Conservation (phyloP, 2,113 vertebrate genomes). For the Archilochus colubris region DNA sequence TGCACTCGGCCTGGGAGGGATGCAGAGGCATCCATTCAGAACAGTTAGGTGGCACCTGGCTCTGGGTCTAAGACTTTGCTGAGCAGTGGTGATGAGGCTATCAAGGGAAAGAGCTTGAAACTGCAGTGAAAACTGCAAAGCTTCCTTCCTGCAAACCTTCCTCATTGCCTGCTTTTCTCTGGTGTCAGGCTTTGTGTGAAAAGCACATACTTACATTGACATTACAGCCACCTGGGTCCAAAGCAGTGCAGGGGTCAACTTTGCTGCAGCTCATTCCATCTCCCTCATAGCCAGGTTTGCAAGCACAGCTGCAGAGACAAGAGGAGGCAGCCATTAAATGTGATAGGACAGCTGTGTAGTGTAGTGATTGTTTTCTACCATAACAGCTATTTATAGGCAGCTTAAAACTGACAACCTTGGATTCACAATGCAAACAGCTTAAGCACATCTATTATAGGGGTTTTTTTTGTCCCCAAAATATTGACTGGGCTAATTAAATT, state of each 20-base stretch:
- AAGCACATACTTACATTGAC: conserved; percentile 78
- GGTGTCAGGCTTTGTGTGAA: background rate
- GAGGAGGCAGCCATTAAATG: background rate
- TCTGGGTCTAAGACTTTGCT: background rate
- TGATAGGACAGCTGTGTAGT: background rate
- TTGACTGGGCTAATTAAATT: background rate
- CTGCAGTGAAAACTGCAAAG: background rate
- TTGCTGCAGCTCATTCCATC: conserved; percentile 85
- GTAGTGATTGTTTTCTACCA: background rate
- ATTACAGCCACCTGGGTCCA: conserved; percentile 77
- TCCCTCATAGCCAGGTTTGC: conserved; percentile 87
- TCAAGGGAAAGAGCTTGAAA: background rate
- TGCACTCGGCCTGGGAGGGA: conserved; percentile 84
- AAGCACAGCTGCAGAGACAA: conserved; percentile 82
- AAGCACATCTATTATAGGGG: background rate
- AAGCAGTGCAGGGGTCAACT: conserved; percentile 79
- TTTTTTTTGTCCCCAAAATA: background rate
- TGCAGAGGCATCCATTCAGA: background rate
- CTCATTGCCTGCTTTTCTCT: background rate
- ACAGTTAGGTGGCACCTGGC: background rate
- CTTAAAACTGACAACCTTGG: background rate
- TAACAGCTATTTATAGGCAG: background rate
- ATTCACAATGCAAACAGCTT: background rate
- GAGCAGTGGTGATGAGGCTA: rapidly evolving
- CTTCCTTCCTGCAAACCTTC: background rate